Evolutionary conservation across 64 coral and sea anemone genomes (phyloP), one percentile per base, ranked within the genome.

Genomic region (Hydrozoanthus tunicans): DNA sequence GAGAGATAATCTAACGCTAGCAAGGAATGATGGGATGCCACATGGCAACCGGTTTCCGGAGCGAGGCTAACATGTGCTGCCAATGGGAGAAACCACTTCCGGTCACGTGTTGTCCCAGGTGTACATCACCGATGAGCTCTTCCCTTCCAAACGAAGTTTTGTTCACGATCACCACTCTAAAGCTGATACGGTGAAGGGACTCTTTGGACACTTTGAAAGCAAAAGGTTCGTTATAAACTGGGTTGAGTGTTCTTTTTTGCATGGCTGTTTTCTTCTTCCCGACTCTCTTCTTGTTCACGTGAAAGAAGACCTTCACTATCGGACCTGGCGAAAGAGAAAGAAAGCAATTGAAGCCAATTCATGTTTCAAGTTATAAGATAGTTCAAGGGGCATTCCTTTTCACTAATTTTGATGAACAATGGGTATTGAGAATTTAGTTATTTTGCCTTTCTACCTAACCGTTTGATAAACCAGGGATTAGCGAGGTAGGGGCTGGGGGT

Each of bases 161-260:
- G 92, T 95, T 99, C 17, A 96, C 92, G 0, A 99, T 85, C 61
- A 94, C 51, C 10, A 99, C 78, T 75, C 92, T 89, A 79, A 99
- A 99, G 6, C 94, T 92, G 73, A 95, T 93, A 73, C 84, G 93
- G 2, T 76, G 79, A 70, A 99, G 76, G 4, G 97, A 78, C 53
- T 99, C 92, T 26, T 91, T 92, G n/a, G 97, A 91, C 13, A 99
- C 97, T 90, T 99, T 99, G 74, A 99, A 99, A 25, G 94, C 92
- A 59, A 99, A 99, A 3, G 97, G 94, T 58, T 99, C 97, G 90
- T 99, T 99, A 92, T 99, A 99, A 10, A 99, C 94, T 8, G 97
- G 97, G 25, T 99, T 92, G 62, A 72, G 51, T 23, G 97, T 99
- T 51, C 91, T 94, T 75, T 95, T 95, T 14, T 93, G 91, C 89